Evolutionary conservation across 2,113 vertebrate species (phyloP), one percentile per base, ranked within the genome.

Genomic region (Sylvia atricapilla): DNA sequence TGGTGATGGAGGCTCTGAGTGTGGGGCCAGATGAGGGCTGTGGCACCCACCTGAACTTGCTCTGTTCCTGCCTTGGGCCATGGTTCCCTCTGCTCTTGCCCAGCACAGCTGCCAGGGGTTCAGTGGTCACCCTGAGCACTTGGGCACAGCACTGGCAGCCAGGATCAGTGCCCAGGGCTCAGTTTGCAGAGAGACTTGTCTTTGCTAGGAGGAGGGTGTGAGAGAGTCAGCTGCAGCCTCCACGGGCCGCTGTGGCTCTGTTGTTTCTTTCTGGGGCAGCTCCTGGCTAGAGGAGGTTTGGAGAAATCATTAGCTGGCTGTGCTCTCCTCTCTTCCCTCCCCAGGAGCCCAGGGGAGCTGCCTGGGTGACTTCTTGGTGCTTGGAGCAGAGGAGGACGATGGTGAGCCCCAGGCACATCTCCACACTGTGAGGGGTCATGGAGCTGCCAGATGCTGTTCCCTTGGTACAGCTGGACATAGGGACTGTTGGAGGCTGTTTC

Each of bases 341-440:
- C 25, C 27, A 15, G 58, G 23, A 41, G 9, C 39, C n/a, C 0
- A 0, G 15, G 13, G 2, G 18, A 10, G 20, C 44, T 66, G 46
- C 41, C 52, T 5, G 9, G 22, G 28, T 50, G n/a, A 7, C 16
- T 39, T 27, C 13, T 37, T 70, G 68, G 58, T 13, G 4, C 52
- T 28, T 41, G 72, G 25, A 41, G 39, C 16, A 41, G 67, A 58
- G 46, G 46, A 56, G 76, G 50, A 6, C 22, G 37, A 25, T 9
- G 8, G 13, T 56, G 52, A 41, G 50, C 15, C 41, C 25, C 1
- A 2, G 37, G 24, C 33, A 60, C 19, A 63, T 59, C 58, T 76
- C 22, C 6, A 7, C 15, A 19, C 50, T 5, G 0, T 8, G 35
- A 1, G 0, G 47, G n/a, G 55, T 41, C 17, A 3, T 0, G 1